phyloP scores from a whole-genome alignment of 92 coral and sea anemone genomes.

The Heteractis magnifica region DNA sequence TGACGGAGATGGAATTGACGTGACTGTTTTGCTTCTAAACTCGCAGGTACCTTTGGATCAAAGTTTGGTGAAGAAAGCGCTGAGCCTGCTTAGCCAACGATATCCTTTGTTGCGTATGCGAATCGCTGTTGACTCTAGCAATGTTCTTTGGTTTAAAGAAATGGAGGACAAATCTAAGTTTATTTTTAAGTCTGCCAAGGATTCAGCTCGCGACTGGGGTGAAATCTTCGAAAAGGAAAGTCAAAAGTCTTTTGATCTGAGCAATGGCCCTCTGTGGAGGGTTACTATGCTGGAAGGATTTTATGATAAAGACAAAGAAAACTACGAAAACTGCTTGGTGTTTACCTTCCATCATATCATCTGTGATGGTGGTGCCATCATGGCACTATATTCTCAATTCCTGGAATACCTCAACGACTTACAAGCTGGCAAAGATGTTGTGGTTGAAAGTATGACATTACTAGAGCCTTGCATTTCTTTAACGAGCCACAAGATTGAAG shows the following conservation, averaged over 20 bases:
- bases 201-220: constrained; percentile 22
- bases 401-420: constrained; percentile 27
- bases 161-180: constrained; percentile 12
- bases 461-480: constrained; percentile 10
- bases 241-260: constrained; percentile 24
- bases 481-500: not conserved
- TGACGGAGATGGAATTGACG: constrained; percentile 13
- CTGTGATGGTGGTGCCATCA: constrained; percentile 36
- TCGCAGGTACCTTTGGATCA: constrained; percentile 18
- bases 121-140: not conserved
- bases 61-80: constrained; percentile 23
- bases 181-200: not conserved
- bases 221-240: constrained; percentile 26
- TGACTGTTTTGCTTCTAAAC: constrained; percentile 29
- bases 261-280: constrained; percentile 40
- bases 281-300: constrained; percentile 22
- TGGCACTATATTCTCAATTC: constrained; percentile 37
- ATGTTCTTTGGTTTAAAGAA: constrained; percentile 25
- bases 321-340: constrained; percentile 29
- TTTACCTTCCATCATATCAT: constrained; percentile 33
- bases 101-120: constrained; percentile 48
- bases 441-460: constrained; percentile 29
- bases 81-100: constrained; percentile 10
- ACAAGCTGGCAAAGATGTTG: constrained; percentile 22
- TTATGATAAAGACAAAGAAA: not conserved